These are phyloP conservation scores for Acleris laterana DNA, from an alignment of 2,888 invertebrate species.

Conservation along the genomic window DNA sequence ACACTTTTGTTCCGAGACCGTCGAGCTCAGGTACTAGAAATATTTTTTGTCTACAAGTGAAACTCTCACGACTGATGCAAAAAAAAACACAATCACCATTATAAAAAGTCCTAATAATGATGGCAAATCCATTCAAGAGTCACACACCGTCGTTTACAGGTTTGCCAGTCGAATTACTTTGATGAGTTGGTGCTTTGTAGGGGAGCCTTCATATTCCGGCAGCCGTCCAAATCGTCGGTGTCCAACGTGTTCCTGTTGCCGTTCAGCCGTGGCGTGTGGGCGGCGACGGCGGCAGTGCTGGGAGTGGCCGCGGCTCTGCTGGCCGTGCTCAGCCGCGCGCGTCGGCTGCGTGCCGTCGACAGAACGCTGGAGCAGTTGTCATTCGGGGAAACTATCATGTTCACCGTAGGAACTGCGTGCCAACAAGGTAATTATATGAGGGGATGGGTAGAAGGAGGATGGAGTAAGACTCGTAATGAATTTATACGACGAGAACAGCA, in stretches of 20 bases:
- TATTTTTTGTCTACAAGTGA: no score
- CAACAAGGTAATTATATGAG: slow-evolving; percentile 80
- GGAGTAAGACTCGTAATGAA: not conserved
- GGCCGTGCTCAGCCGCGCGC: slow-evolving; percentile 45
- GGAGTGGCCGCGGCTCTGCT: slow-evolving; percentile 47
- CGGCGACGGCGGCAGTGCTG: slow-evolving; percentile 53
- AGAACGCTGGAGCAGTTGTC: slow-evolving; percentile 50
- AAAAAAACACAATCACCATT: no score
- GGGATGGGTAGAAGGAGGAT: not conserved
- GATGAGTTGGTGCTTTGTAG: slow-evolving; percentile 54
- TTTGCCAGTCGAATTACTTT: not conserved
- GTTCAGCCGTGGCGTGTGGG: slow-evolving; percentile 84
- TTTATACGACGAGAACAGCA: no score
- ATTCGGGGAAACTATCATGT: slow-evolving; percentile 76
- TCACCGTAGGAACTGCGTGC: slow-evolving; percentile 84
- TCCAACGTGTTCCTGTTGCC: slow-evolving; percentile 86
- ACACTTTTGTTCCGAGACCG: slow-evolving; percentile 83
- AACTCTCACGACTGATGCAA: no score
- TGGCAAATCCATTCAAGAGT: no score
- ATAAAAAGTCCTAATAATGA: no score
- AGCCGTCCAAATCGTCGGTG: slow-evolving; percentile 85
- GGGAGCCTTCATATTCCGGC: slow-evolving; percentile 85
- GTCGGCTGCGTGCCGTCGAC: slow-evolving; percentile 37
- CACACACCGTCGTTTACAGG: no score
- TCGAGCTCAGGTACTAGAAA: slow-evolving; percentile 56